phyloP scores from a whole-genome alignment of 2,888 invertebrate species.

The Heliconius hortense region DNA sequence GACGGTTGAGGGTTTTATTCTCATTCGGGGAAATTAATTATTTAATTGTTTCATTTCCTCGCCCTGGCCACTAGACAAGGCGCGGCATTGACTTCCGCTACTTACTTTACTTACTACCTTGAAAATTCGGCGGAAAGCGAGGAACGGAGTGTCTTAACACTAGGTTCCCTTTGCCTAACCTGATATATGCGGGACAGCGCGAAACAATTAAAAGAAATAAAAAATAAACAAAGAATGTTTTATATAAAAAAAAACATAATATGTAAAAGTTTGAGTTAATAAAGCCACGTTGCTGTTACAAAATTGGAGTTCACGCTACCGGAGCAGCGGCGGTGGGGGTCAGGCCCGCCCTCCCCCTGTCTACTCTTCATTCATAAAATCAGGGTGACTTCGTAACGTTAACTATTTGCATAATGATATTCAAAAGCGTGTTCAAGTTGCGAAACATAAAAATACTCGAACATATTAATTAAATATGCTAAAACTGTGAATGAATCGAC shows the following conservation, averaged over 20 bases:
- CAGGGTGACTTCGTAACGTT: constrained; percentile 49
- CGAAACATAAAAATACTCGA: constrained; percentile 36
- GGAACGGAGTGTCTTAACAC: neutral
- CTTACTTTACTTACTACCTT: too few relatives aligned
- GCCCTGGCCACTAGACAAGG: neutral
- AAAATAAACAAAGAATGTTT: neutral
- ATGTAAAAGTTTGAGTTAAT: constrained; percentile 1
- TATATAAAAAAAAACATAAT: neutral
- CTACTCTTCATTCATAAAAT: constrained; percentile 53
- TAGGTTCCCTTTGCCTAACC: neutral
- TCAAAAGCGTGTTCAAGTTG: constrained; percentile 44
- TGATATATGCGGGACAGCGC: neutral
- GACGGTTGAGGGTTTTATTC: too few relatives aligned
- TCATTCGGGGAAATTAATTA: too few relatives aligned
- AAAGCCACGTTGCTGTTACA: constrained; percentile 24
- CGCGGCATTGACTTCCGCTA: neutral
- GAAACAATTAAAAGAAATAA: neutral
- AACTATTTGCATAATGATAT: constrained; percentile 62
- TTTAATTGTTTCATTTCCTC: neutral
- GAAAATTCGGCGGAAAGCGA: neutral
- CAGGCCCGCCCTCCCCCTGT: constrained; percentile 31
- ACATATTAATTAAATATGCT: constrained; percentile 6
- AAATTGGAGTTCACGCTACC: constrained; percentile 25
- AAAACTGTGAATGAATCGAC: neutral
- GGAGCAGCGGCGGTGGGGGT: constrained; percentile 22